These are phyloP conservation scores for Lagopus muta DNA, from an alignment of 2,113 vertebrate genomes.

Conservation along the genomic window DNA sequence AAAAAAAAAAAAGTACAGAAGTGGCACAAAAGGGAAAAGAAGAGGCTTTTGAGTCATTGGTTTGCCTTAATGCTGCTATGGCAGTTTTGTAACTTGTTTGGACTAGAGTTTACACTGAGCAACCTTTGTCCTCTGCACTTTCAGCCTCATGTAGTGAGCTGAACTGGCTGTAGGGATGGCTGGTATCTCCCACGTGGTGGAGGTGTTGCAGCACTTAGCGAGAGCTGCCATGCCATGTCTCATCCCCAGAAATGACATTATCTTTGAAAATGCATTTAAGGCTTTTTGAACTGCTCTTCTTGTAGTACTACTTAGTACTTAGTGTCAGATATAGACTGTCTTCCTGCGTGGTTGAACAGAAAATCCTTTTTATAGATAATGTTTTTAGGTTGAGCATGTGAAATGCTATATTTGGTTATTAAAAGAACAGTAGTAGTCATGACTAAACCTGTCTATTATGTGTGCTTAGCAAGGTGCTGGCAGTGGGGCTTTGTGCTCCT, in stretches of 20 bases:
- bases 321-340: not conserved
- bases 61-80: not conserved
- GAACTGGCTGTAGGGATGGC: accelerated
- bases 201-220: accelerated
- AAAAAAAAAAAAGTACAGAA: not conserved
- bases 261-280: not conserved
- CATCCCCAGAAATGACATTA: not conserved
- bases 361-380: not conserved
- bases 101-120: not conserved
- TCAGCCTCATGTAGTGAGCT: not conserved
- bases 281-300: not conserved
- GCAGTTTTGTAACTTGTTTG: not conserved
- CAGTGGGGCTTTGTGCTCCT: accelerated
- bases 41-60: accelerated
- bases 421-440: not conserved
- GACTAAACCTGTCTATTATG: not conserved
- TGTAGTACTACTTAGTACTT: not conserved
- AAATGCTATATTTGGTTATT: not conserved
- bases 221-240: not conserved
- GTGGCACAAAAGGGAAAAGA: not conserved
- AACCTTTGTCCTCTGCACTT: not conserved
- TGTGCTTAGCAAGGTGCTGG: not conserved
- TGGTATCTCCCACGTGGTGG: accelerated
- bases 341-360: not conserved
- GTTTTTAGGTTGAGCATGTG: not conserved